A percentile compares a stretch with the other conserved stretches of the same genome.
phyloP scores from a whole-genome alignment of 2,888 invertebrate genomes.

The Arge pagana region DNA sequence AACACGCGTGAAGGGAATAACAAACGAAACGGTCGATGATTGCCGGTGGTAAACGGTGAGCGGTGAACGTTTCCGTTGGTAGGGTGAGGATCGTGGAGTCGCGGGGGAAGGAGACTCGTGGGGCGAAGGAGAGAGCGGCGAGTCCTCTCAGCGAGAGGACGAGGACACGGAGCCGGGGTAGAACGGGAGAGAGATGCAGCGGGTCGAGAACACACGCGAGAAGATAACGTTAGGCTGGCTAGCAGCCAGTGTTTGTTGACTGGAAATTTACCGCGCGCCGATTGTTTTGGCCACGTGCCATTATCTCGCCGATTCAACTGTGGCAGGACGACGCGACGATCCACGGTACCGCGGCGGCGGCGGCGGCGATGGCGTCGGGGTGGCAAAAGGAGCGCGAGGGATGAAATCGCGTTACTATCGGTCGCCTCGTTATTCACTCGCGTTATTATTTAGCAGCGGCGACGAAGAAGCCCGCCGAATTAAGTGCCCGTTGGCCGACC shows the following conservation, averaged over 20 bases:
- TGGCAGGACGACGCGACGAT: slow-evolving; percentile 3
- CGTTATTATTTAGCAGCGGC: slow-evolving; percentile 39
- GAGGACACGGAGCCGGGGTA: slow-evolving; percentile 22
- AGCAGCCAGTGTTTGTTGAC: slow-evolving; percentile 53
- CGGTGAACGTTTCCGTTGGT: slow-evolving; percentile 4
- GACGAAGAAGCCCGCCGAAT: too few species aligned
- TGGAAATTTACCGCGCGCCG: slow-evolving; percentile 53
- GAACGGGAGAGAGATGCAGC: neutral
- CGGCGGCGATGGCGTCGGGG: neutral
- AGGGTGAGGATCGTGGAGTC: slow-evolving; percentile 9
- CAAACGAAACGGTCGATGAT: neutral
- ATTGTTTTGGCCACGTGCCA: slow-evolving; percentile 55
- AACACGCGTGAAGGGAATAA: neutral
- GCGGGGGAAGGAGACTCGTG: neutral
- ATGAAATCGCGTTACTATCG: slow-evolving; percentile 35
- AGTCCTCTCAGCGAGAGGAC: slow-evolving; percentile 28
- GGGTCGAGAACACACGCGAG: too few species aligned
- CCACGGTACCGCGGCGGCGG: slow-evolving; percentile 11
- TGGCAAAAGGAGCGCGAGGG: slow-evolving; percentile 11
- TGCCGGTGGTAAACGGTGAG: neutral
- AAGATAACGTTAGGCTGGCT: slow-evolving; percentile 41
- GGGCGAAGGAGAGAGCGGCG: too few species aligned
- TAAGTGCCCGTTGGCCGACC: too few species aligned
- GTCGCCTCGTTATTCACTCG: slow-evolving; percentile 35
- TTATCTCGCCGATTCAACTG: slow-evolving; percentile 38